Evolutionary conservation across 2,888 invertebrate genomes (phyloP).

Genomic region (Drosophila ustulata): DNA sequence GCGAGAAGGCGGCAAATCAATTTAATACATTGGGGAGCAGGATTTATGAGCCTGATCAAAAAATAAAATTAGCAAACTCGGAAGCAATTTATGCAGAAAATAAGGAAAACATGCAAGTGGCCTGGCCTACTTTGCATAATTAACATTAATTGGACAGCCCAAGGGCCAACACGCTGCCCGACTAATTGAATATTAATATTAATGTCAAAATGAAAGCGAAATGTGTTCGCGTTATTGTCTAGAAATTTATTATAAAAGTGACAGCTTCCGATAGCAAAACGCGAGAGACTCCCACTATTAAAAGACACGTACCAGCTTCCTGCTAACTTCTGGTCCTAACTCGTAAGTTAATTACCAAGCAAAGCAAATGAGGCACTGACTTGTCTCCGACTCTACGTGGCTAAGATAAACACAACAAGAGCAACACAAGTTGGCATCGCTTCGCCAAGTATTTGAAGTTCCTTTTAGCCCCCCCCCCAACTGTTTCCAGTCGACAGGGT

Average conservation of each 20-base stretch:
- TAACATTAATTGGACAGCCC: slow-evolving; percentile 50
- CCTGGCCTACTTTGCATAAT: slow-evolving; percentile 58
- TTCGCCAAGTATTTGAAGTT: slow-evolving; percentile 33
- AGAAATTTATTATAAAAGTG: slow-evolving; percentile 67
- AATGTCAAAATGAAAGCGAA: slow-evolving; percentile 66
- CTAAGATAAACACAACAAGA: slow-evolving; percentile 53
- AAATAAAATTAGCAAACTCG: slow-evolving; percentile 7
- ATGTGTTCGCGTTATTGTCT: slow-evolving; percentile 28
- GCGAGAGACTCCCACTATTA: not conserved
- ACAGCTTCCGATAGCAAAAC: slow-evolving; percentile 47
- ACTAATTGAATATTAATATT: slow-evolving; percentile 78
- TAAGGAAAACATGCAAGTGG: slow-evolving; percentile 34
- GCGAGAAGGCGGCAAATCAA: slow-evolving; percentile 53
- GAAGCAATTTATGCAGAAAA: slow-evolving; percentile 14
- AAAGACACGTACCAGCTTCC: slow-evolving; percentile 2
- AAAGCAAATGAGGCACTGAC: slow-evolving; percentile 50
- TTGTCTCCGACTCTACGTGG: slow-evolving; percentile 57
- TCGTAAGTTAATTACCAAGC: slow-evolving; percentile 69
- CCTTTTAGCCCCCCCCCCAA: slow-evolving; percentile 27
- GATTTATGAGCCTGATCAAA: slow-evolving; percentile 36
- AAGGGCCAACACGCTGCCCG: slow-evolving; percentile 37
- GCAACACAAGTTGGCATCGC: slow-evolving; percentile 14
- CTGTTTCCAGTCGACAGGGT: slow-evolving; percentile 33
- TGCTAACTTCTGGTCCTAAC: slow-evolving; percentile 12
- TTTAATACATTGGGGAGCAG: slow-evolving; percentile 30